Evolutionary conservation across 1,140 invertebrate species (phyloP).

Genomic region (Diuraphis noxia): DNA sequence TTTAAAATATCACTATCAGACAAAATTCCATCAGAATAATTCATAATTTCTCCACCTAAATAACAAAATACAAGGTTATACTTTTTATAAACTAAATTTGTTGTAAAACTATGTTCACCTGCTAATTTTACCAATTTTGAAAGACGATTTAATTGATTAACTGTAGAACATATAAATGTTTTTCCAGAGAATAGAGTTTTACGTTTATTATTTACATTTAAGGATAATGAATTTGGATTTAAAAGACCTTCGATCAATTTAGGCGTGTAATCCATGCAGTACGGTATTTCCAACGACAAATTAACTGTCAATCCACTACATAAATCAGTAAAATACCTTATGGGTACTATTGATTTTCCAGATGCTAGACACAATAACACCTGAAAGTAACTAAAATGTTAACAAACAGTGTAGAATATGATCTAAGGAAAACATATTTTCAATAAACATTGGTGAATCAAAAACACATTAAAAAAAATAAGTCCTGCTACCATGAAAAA

Average conservation of each 20-base stretch:
- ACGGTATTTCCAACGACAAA: neutral
- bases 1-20: conserved; percentile 16
- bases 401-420: neutral
- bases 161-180: conserved; percentile 33
- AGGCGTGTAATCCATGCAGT: conserved; percentile 12
- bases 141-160: conserved; percentile 18
- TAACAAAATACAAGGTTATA: neutral
- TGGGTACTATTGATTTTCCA: conserved; percentile 37
- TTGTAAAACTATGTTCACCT: neutral
- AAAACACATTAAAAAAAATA: neutral
- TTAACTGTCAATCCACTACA: neutral
- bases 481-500: too few species aligned
- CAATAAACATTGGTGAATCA: too few species aligned
- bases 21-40: neutral
- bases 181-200: conserved; percentile 28
- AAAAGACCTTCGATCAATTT: conserved; percentile 20
- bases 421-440: neutral
- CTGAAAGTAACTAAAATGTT: neutral
- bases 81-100: neutral
- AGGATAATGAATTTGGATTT: neutral
- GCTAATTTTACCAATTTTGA: conserved; percentile 3
- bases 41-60: conserved; percentile 26
- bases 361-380: conserved; percentile 28
- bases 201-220: conserved; percentile 17
- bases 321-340: conserved; percentile 37